Base-by-base conservation (phyloP, 2,888 invertebrate species). In the Cotesia congregata region DNA sequence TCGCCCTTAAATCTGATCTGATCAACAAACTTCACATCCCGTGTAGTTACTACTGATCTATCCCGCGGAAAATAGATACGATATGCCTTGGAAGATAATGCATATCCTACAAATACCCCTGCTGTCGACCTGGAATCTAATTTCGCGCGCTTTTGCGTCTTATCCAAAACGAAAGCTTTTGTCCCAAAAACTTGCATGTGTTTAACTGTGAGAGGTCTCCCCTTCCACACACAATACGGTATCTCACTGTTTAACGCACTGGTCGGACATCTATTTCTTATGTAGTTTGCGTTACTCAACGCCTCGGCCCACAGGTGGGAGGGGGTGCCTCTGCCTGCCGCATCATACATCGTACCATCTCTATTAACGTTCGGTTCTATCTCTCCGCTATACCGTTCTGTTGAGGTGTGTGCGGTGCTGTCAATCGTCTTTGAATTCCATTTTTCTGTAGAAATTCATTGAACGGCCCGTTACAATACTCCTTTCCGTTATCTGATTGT, bases 141-240 rank as follows among this genome's bases (percentile, higher is more conserved):
- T 15, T 70, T 77, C 6, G 75, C 65, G 6, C 59, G 64, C 20
- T 77, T 75, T 9, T 9, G 20, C 5, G 12, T 60, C 61, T 75
- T 77, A 60, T 77, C 30, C 20, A 67, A 67, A 1, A 75, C 72
- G 30, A 40, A 75, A 20, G 59, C 74, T 61, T 70, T 74, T 0
- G 59, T 9, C 4, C 79, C 78, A 39, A 79, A 80, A 12, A 60
- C 50, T 71, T 61, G 61, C 30, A 80, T 20, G 59, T 78, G 61
- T 5, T 69, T 65, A 0, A 81, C 78, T 6, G 74, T 67, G 5
- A 74, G 72, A 1, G 9, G 50, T 20, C 69, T 67, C 1, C 72
- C 69, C n/a, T 68, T 71, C 80, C 77, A 80, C 6, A 62, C 50
- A 38, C 74, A 76, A 61, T 76, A 76, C 12, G 79, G 77, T 6